Evolutionary conservation across 2,888 invertebrate genomes (phyloP).

Genomic region (Hydraecia micacea): DNA sequence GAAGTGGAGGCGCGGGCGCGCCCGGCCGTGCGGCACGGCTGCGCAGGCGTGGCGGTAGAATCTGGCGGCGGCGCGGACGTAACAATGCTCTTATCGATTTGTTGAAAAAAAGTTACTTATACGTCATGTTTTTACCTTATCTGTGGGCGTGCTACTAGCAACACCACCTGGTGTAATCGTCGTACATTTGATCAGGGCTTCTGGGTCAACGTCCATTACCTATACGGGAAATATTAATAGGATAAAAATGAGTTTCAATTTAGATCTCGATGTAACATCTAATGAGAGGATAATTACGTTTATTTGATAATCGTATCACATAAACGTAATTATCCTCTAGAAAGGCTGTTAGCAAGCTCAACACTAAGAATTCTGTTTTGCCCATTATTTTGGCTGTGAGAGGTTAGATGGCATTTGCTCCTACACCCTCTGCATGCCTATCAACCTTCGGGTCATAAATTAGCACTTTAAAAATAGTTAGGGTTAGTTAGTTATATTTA

Average conservation of each 20-base stretch:
- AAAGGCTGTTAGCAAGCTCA: not conserved
- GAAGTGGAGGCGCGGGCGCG: too few species aligned
- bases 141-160: constrained; percentile 82
- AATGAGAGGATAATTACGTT: not conserved
- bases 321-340: not conserved
- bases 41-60: too few species aligned
- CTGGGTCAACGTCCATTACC: constrained; percentile 87
- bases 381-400: not conserved
- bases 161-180: constrained; percentile 87
- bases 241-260: not conserved
- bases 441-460: not conserved
- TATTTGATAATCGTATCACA: not conserved
- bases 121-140: constrained; percentile 74
- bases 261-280: not conserved
- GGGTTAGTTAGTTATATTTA: not conserved
- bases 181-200: constrained; percentile 87
- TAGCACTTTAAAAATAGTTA: not conserved
- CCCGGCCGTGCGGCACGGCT: not conserved
- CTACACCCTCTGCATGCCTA: not conserved
- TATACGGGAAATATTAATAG: constrained; percentile 52
- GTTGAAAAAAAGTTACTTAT: not conserved
- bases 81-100: not conserved
- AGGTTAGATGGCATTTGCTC: not conserved
- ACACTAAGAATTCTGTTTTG: not conserved
- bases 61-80: too few species aligned